These are phyloP conservation scores for Metallyticus violacea DNA, from an alignment of 2,888 invertebrate species.

Conservation along the genomic window DNA sequence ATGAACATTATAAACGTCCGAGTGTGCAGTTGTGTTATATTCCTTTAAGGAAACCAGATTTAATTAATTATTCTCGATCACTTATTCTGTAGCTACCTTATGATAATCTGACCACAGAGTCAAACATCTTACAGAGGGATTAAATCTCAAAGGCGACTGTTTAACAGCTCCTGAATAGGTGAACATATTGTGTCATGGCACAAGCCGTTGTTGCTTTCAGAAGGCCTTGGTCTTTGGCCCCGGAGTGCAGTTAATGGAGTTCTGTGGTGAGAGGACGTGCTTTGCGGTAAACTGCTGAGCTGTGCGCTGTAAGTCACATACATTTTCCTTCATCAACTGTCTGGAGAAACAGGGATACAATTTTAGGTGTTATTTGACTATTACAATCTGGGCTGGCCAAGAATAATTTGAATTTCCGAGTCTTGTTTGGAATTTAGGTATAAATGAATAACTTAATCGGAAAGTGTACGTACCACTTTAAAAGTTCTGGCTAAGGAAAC, in stretches of 20 bases:
- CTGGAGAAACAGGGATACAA: background rate
- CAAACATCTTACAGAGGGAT: too few species aligned
- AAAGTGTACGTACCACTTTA: too few species aligned
- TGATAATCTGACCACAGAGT: background rate
- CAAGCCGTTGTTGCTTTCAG: background rate
- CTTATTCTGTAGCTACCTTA: background rate
- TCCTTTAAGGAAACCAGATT: too few species aligned
- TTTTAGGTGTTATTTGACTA: too few species aligned
- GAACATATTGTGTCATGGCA: background rate
- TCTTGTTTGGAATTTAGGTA: too few species aligned
- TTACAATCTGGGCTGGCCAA: background rate
- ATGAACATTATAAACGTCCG: too few species aligned
- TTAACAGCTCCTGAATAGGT: too few species aligned
- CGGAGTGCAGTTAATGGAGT: background rate
- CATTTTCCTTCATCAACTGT: background rate
- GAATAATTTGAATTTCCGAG: too few species aligned
- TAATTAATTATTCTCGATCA: background rate
- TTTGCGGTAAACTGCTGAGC: background rate
- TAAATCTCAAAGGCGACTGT: background rate
- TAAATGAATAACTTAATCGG: too few species aligned
- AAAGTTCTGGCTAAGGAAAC: too few species aligned
- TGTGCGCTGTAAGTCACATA: background rate
- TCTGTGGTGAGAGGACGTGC: background rate
- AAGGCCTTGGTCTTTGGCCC: background rate
- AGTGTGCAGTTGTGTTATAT: too few species aligned